These are phyloP conservation scores for Porites lutea DNA, from an alignment of 64 coral and sea anemone genomes.

Conservation along the genomic window DNA sequence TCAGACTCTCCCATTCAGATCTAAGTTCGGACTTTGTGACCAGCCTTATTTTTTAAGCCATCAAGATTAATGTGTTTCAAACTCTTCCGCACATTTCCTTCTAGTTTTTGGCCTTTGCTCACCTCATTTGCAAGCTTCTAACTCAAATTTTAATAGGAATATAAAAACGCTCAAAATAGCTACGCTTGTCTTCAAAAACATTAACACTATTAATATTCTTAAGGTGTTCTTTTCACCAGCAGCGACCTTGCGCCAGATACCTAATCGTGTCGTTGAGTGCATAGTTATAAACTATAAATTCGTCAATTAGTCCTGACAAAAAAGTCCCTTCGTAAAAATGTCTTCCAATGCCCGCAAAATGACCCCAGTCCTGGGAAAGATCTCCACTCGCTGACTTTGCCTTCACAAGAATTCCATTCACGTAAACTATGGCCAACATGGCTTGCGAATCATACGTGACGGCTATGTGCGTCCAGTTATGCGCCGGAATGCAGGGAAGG, in stretches of 20 bases:
- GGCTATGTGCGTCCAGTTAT: conserved; percentile 86
- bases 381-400: conserved; percentile 87
- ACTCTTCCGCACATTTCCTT: too few relatives aligned
- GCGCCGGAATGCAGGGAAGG: conserved; percentile 90
- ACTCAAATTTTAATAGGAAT: too few relatives aligned
- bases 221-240: conserved; percentile 8
- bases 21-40: too few relatives aligned
- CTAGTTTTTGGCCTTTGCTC: too few relatives aligned
- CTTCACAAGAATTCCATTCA: conserved; percentile 81
- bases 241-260: conserved; percentile 79
- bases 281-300: conserved; percentile 99
- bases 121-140: too few relatives aligned
- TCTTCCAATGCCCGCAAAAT: conserved; percentile 97
- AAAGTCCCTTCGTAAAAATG: conserved; percentile 89
- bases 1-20: too few relatives aligned
- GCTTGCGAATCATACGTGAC: conserved; percentile 78
- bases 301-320: conserved; percentile 87
- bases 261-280: conserved; percentile 71
- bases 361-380: conserved; percentile 99
- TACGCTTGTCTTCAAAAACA: neutral
- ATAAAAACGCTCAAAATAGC: neutral
- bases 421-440: conserved; percentile 92
- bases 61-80: too few relatives aligned
- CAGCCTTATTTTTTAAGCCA: too few relatives aligned
- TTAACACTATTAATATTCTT: neutral